These are phyloP conservation scores for Nothobranchius furzeri DNA, from an alignment of 2,113 vertebrate genomes.

Conservation along the genomic window DNA sequence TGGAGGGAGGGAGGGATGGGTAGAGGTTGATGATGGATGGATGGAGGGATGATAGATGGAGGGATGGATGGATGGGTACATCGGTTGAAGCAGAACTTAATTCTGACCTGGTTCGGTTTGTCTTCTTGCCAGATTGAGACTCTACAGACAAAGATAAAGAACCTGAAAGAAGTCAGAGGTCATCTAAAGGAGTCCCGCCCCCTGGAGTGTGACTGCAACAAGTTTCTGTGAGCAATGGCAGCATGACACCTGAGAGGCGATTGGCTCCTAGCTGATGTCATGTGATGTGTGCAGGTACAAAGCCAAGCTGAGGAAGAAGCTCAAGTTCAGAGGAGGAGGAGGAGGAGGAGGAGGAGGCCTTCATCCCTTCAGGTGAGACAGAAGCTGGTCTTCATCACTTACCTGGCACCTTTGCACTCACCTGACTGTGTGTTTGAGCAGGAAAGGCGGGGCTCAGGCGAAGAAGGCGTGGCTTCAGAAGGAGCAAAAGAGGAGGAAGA, in stretches of 20 bases:
- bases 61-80: too few species aligned
- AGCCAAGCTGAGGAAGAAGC: slow-evolving; percentile 85
- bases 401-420: background rate
- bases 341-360: slow-evolving; percentile 59
- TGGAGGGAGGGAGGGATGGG: too few species aligned
- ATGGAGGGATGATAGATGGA: too few species aligned
- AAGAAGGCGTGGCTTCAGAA: slow-evolving; percentile 88
- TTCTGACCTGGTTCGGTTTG: too few species aligned
- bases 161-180: slow-evolving; percentile 92
- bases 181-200: slow-evolving; percentile 93
- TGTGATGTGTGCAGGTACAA: slow-evolving; percentile 80
- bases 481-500: slow-evolving; percentile 94
- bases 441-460: slow-evolving; percentile 87
- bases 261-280: background rate
- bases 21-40: too few species aligned
- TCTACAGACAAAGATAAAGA: slow-evolving; percentile 97
- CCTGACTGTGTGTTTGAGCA: slow-evolving; percentile 24
- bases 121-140: slow-evolving; percentile 87
- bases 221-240: slow-evolving; percentile 77
- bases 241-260: background rate
- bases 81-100: too few species aligned
- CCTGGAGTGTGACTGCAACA: slow-evolving; percentile 91
- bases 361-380: slow-evolving; percentile 89
- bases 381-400: background rate
- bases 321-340: slow-evolving; percentile 78